Evolutionary conservation across 2,888 invertebrate genomes (phyloP).

Genomic region (Mythimna ferrago): DNA sequence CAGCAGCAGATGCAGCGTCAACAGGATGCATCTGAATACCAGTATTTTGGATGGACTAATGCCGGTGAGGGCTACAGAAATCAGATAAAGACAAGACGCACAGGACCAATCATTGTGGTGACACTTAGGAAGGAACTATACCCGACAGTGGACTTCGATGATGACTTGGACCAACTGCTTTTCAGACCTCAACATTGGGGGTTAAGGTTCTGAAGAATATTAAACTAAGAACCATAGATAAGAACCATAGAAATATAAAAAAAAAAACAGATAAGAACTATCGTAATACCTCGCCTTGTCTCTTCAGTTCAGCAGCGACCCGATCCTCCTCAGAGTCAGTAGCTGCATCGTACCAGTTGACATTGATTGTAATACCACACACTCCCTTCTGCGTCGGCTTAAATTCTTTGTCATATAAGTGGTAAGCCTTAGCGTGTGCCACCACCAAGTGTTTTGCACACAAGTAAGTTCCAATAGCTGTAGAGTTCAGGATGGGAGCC

Average conservation of each 20-base stretch:
- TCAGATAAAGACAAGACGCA: too few species aligned
- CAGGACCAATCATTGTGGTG: too few species aligned
- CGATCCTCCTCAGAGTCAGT: slow-evolving; percentile 79
- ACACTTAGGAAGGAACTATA: too few species aligned
- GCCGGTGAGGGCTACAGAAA: too few species aligned
- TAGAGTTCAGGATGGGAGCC: slow-evolving; percentile 77
- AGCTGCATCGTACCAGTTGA: slow-evolving; percentile 68
- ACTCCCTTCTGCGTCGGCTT: slow-evolving; percentile 65
- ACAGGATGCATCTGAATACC: too few species aligned
- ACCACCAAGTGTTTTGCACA: slow-evolving; percentile 85
- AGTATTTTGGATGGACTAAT: too few species aligned
- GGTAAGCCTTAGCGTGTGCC: slow-evolving; percentile 89
- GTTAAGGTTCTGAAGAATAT: neutral
- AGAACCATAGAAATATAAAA: too few species aligned
- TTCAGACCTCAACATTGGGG: neutral
- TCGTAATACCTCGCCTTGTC: slow-evolving; percentile 68
- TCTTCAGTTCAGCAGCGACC: slow-evolving; percentile 77
- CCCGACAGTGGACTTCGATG: too few species aligned
- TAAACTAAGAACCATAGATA: too few species aligned
- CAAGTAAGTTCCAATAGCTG: slow-evolving; percentile 84
- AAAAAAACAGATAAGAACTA: too few species aligned
- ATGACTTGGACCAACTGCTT: neutral
- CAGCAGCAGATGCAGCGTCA: too few species aligned
- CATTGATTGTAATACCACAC: slow-evolving; percentile 69
- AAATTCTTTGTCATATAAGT: slow-evolving; percentile 79